Base-by-base conservation (phyloP, 2,888 invertebrate genomes). In the Creontiades dilutus region DNA sequence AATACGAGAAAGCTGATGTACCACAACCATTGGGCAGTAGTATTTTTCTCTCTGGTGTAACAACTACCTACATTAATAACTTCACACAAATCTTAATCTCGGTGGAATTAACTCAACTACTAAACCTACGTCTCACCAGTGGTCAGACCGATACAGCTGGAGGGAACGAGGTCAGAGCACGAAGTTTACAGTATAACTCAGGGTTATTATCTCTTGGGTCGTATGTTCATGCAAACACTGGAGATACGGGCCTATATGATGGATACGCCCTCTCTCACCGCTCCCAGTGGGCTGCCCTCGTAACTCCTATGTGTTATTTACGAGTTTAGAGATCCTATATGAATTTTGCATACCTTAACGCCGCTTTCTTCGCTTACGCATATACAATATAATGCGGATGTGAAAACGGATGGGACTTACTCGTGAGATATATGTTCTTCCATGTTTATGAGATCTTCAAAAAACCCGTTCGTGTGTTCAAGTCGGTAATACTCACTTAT, bases 131-230 rank as follows among this genome's bases (percentile, higher is more conserved):
- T 52, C 14, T 2, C 14, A 11, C 52, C 11, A 52, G 14, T 13
- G 68, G 12, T 19, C 68, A 12, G 23, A 27, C 23, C 68, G 23
- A 23, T 23, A 27, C 23, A 23, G 68, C 23, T 23, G 68, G 23
- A 23, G 68, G 0, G 68, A 68, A 68, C 23, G 68, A 23, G 68
- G 68, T 68, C 68, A 23, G 68, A 23, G 23, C 23, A 27, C 68
- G 78, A 78, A 78, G 78, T 82, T 52, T 82, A 52, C 82, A 82
- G 47, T 52, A 82, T 82, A 82, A 82, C 82, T 82, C 82, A 82
- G 82, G 27, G 82, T 82, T 82, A 82, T 82, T 82, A 82, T 82
- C 82, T 82, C 82, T n/a, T 52, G 82, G 82, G 82, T 52, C 82
- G 52, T 82, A 82, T 52, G 82, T 82, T 82, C 82, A 82, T 82